These are phyloP conservation scores for Drosophila mayaguana DNA, from an alignment of 2,888 invertebrate species.

Conservation along the genomic window DNA sequence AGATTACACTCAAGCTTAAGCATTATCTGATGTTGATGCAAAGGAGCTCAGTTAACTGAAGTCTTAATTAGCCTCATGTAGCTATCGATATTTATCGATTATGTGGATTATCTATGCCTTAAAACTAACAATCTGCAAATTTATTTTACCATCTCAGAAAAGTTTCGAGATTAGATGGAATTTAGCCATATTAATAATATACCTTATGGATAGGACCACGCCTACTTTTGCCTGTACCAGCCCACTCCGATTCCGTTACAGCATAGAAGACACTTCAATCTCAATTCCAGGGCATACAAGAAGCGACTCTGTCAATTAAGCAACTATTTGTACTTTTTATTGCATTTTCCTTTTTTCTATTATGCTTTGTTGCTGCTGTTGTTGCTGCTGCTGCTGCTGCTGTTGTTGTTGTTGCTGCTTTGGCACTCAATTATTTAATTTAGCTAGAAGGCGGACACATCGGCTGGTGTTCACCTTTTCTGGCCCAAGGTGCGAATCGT, in stretches of 20 bases:
- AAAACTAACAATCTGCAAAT: too few relatives aligned
- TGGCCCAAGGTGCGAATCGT: conserved; percentile 73
- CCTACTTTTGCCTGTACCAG: neutral
- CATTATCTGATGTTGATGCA: too few relatives aligned
- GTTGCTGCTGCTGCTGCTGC: conserved; percentile 26
- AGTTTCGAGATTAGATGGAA: too few relatives aligned
- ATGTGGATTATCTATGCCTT: too few relatives aligned
- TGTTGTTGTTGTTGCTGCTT: conserved; percentile 27
- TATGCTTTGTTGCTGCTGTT: conserved; percentile 17
- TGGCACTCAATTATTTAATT: conserved; percentile 77
- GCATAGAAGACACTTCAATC: neutral
- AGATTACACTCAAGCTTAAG: too few relatives aligned
- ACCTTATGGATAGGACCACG: neutral
- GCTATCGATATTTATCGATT: too few relatives aligned
- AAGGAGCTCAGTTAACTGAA: too few relatives aligned
- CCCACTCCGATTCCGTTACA: neutral
- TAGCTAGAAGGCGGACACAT: conserved; percentile 16
- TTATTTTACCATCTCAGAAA: too few relatives aligned
- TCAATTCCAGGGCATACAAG: neutral
- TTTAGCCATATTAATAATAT: neutral
- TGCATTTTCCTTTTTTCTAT: conserved; percentile 6
- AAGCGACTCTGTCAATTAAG: neutral
- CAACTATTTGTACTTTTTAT: neutral
- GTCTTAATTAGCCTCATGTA: too few relatives aligned
- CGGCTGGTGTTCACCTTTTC: conserved; percentile 34